phyloP scores from a whole-genome alignment of 2,797 vertebrate genomes.

The Eutrigla gurnardus region DNA sequence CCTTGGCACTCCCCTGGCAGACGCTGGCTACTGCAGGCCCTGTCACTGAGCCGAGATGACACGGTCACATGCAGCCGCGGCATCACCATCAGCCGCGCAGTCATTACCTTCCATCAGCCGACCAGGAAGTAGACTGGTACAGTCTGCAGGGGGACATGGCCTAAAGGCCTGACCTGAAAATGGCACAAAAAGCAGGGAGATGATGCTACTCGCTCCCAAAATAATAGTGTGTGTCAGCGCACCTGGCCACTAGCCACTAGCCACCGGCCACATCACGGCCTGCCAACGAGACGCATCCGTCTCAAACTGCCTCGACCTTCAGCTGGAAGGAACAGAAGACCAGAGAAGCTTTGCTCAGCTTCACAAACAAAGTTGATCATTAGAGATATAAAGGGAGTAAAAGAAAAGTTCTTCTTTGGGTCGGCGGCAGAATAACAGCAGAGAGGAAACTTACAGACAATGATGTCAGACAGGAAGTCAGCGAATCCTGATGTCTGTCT shows the following conservation, averaged over 20 bases:
- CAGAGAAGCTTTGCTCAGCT: constrained; percentile 48
- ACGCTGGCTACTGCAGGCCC: constrained; percentile 59
- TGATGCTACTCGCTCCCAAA: constrained; percentile 68
- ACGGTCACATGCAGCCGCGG: constrained; percentile 69
- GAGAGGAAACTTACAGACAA: constrained; percentile 54
- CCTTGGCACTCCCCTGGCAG: constrained; percentile 55
- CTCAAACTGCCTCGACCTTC: constrained; percentile 39
- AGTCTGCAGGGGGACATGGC: constrained; percentile 79
- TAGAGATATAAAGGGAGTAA: constrained; percentile 35
- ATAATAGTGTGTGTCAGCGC: constrained; percentile 80
- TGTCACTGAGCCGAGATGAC: constrained; percentile 78
- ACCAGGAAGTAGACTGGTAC: constrained; percentile 78
- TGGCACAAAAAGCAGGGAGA: constrained; percentile 79
- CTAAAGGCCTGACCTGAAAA: constrained; percentile 83
- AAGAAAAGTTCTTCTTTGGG: constrained; percentile 53
- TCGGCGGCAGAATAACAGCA: constrained; percentile 26
- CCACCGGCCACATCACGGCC: constrained; percentile 69
- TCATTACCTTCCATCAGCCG: constrained; percentile 82
- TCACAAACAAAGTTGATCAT: constrained; percentile 56
- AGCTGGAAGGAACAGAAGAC: constrained; percentile 34
- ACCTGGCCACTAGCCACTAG: constrained; percentile 76
- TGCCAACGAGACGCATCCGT: constrained; percentile 61
- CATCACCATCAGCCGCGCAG: constrained; percentile 76
- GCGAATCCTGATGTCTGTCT: constrained; percentile 72
- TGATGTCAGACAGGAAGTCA: constrained; percentile 38